Percentiles rank a stretch among this genome's conserved stretches.
phyloP scores from a whole-genome alignment of 2,113 vertebrate genomes.

The Girardinichthys multiradiatus region DNA sequence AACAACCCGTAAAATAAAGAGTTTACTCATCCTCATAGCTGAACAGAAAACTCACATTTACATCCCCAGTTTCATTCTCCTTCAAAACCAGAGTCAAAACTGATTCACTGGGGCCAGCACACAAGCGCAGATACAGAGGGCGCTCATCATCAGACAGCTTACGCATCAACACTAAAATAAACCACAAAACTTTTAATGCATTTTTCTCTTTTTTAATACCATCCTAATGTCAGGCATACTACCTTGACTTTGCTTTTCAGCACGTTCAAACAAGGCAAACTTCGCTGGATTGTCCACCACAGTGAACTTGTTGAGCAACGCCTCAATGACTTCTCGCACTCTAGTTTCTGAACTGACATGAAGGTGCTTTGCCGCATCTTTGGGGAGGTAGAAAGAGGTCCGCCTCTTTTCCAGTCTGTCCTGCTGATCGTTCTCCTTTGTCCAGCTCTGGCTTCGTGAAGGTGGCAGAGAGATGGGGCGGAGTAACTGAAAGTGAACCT shows the following conservation, averaged over 20 bases:
- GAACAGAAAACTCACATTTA: conserved; percentile 87
- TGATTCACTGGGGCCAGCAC: conserved; percentile 91
- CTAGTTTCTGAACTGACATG: conserved; percentile 90
- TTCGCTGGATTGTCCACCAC: conserved; percentile 95
- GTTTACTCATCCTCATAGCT: background rate
- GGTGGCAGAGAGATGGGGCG: conserved; percentile 91
- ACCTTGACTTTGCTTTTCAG: conserved; percentile 91
- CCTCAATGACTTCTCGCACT: conserved; percentile 92
- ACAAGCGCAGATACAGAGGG: conserved; percentile 88
- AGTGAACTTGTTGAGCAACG: conserved; percentile 94
- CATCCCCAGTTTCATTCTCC: conserved; percentile 94
- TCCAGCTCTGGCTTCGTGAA: conserved; percentile 75
- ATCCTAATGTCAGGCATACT: background rate
- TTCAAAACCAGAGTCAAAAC: conserved; percentile 89
- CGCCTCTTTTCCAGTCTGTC: conserved; percentile 79
- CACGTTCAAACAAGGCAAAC: conserved; percentile 92
- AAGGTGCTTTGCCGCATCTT: conserved; percentile 91
- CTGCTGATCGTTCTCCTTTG: conserved; percentile 71
- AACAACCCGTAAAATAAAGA: background rate
- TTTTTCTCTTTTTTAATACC: background rate
- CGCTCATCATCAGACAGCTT: conserved; percentile 88
- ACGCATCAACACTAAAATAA: conserved; percentile 83
- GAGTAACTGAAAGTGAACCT: conserved; percentile 92
- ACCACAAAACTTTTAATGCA: background rate
- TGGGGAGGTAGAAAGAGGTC: conserved; percentile 97